A percentile compares a stretch with the other conserved stretches of the same genome.
phyloP scores from a whole-genome alignment of 2,888 invertebrate species.

The Ypsolopha sequella region DNA sequence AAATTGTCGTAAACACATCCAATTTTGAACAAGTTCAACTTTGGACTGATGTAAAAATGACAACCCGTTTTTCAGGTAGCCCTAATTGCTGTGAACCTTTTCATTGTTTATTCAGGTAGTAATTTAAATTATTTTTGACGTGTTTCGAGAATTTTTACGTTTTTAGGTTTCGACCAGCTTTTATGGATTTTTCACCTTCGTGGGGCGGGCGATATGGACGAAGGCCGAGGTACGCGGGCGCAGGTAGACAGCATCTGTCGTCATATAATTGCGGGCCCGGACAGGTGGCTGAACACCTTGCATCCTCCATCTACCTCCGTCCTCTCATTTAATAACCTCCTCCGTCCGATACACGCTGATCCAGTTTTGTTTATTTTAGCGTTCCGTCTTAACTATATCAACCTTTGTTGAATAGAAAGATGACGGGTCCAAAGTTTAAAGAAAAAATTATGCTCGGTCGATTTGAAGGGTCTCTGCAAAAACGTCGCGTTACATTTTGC shows the following conservation, averaged over 20 bases:
- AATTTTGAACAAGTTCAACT: no score
- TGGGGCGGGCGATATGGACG: constrained; percentile 3
- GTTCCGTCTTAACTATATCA: background rate
- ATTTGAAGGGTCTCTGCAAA: constrained; percentile 24
- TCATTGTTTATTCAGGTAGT: no score
- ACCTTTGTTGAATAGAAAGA: background rate
- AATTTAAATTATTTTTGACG: no score
- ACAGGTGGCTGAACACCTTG: constrained; percentile 65
- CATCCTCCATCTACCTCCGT: constrained; percentile 20
- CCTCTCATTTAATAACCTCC: constrained; percentile 4
- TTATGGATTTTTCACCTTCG: no score
- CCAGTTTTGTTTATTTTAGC: constrained; percentile 1
- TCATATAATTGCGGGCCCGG: constrained; percentile 46
- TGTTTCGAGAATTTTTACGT: no score
- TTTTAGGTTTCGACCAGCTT: no score
- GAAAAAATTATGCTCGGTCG: constrained; percentile 18
- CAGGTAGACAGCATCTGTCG: constrained; percentile 64
- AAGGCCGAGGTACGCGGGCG: constrained; percentile 21
- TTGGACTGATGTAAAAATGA: no score
- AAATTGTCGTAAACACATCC: no score
- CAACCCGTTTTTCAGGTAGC: no score
- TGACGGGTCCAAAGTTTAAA: constrained; percentile 8
- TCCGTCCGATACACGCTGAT: background rate
- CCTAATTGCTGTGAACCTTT: no score
- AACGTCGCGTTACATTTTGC: constrained; percentile 59